phyloP scores from a whole-genome alignment of 2,797 vertebrate genomes.

The Coregonus suidteri region DNA sequence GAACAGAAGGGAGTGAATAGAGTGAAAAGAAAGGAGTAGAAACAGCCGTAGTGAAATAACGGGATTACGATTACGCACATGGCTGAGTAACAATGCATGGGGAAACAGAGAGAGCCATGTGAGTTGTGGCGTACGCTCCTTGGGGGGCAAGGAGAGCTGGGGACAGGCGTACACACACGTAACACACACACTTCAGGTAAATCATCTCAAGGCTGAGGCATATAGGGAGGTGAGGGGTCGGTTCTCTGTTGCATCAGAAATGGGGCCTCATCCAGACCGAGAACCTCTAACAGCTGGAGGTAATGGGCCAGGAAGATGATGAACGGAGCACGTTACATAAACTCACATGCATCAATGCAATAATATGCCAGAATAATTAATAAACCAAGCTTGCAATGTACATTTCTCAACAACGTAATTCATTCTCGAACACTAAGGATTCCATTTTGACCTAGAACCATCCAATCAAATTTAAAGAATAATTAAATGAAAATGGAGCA shows the following conservation, averaged over 20 bases:
- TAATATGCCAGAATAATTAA: background rate
- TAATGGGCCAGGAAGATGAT: background rate
- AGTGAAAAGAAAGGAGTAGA: constrained; percentile 9
- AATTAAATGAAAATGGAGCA: too few relatives aligned
- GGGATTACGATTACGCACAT: constrained; percentile 27
- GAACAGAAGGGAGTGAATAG: constrained; percentile 2
- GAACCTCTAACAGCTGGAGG: background rate
- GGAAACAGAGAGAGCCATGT: constrained; percentile 3
- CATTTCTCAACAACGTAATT: too few relatives aligned
- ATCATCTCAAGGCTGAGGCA: background rate
- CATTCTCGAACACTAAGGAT: background rate
- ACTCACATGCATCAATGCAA: background rate
- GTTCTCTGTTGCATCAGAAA: background rate
- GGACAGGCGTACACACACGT: background rate
- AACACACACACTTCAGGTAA: too few relatives aligned
- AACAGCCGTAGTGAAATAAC: constrained; percentile 10
- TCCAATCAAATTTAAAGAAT: too few relatives aligned
- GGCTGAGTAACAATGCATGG: constrained; percentile 20
- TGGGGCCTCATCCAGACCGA: background rate
- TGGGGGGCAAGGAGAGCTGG: background rate
- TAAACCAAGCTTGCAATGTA: background rate
- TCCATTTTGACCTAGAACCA: too few relatives aligned
- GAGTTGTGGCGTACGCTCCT: background rate
- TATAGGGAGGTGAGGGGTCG: background rate
- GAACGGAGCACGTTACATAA: background rate